phyloP scores from a whole-genome alignment of 2,888 invertebrate species.

The Cataglyphis albicans region DNA sequence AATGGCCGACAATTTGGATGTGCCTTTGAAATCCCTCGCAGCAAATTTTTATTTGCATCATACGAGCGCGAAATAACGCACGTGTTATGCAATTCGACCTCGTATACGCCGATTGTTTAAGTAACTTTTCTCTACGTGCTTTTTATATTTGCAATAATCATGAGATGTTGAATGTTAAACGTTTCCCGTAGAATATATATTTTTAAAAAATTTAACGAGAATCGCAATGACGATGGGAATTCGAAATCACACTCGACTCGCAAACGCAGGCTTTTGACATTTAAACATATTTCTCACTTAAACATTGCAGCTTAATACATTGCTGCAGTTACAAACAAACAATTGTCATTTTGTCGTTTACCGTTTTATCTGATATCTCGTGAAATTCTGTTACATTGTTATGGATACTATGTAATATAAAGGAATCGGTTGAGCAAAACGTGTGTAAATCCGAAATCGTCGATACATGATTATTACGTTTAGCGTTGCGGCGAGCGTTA shows the following conservation, averaged over 20 bases:
- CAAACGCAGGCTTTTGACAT: neutral
- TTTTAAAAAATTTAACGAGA: conserved; percentile 7
- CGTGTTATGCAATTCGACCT: neutral
- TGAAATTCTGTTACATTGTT: conserved; percentile 38
- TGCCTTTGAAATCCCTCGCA: conserved; percentile 13
- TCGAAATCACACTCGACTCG: neutral
- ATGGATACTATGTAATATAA: conserved; percentile 22
- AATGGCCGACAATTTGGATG: conserved; percentile 31
- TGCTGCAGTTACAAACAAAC: neutral
- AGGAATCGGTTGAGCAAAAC: conserved; percentile 27
- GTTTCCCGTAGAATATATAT: neutral
- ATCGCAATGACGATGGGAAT: neutral
- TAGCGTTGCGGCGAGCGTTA: conserved; percentile 36
- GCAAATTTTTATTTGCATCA: conserved; percentile 2
- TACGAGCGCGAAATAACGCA: neutral
- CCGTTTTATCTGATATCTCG: conserved; percentile 35
- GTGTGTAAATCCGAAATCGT: conserved; percentile 46
- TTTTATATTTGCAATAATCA: neutral
- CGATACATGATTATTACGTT: conserved; percentile 44
- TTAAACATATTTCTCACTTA: neutral
- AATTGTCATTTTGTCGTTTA: conserved; percentile 15
- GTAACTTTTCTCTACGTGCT: neutral
- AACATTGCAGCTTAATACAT: conserved; percentile 7
- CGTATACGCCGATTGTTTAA: conserved; percentile 14
- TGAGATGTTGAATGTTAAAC: neutral